These are phyloP conservation scores for Dysmachus trigonus DNA, from an alignment of 2,888 invertebrate species.

Conservation along the genomic window DNA sequence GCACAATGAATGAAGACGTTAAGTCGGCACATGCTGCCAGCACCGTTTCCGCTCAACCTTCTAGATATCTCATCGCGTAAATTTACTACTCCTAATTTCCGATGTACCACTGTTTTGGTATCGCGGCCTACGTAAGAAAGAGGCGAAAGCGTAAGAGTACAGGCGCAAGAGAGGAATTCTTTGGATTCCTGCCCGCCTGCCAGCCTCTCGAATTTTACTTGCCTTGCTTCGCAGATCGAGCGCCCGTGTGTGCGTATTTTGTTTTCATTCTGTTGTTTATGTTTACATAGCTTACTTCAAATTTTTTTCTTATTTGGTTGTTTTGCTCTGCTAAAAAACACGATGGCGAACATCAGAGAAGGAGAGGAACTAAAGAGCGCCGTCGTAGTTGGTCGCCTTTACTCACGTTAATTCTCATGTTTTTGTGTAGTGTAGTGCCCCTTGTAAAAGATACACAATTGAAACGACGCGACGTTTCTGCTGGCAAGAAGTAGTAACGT, in stretches of 20 bases:
- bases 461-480: not conserved
- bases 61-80: not conserved
- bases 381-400: not conserved
- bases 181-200: not conserved
- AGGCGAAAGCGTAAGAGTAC: not conserved
- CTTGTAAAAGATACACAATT: not conserved
- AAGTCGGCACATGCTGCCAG: not conserved
- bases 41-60: not conserved
- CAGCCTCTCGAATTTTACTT: not conserved
- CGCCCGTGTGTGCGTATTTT: not conserved
- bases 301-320: not conserved
- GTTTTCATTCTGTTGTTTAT: conserved; percentile 31
- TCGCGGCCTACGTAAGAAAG: not conserved
- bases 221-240: not conserved
- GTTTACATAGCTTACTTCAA: conserved; percentile 21
- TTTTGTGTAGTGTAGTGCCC: not conserved
- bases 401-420: not conserved
- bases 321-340: not conserved
- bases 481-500: not conserved
- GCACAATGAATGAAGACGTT: not conserved
- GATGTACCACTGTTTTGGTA: not conserved
- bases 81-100: not conserved
- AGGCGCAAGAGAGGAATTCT: not conserved
- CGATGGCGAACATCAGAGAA: not conserved
- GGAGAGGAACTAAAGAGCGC: not conserved